Conservation (phyloP, 2,888 invertebrate genomes). For the Salticus scenicus region DNA sequence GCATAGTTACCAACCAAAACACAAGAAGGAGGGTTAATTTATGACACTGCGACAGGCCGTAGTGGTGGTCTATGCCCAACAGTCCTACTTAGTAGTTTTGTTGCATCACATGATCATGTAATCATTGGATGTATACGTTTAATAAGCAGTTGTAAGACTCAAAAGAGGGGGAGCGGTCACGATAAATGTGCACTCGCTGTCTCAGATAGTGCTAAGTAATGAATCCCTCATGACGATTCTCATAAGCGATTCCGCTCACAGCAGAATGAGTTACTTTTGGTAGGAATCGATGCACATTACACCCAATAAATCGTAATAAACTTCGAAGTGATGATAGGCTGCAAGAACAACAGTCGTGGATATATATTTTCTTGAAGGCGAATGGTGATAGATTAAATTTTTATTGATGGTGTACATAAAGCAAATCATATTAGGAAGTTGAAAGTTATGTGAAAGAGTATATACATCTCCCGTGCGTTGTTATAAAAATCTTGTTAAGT, state of each 20-base stretch:
- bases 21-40: conserved; percentile 33
- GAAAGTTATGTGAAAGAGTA: neutral
- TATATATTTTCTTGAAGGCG: neutral
- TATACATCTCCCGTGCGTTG: no score
- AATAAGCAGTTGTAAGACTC: conserved; percentile 50
- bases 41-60: conserved; percentile 38
- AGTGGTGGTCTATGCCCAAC: conserved; percentile 29
- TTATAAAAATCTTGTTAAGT: no score
- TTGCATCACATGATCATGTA: conserved; percentile 20
- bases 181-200: conserved; percentile 5
- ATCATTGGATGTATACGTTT: conserved; percentile 3
- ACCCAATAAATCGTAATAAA: conserved; percentile 12
- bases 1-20: neutral
- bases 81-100: neutral
- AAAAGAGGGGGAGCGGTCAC: conserved; percentile 41
- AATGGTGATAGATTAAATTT: neutral
- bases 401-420: neutral
- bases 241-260: conserved; percentile 11
- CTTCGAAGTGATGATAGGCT: conserved; percentile 6
- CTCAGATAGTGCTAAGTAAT: neutral
- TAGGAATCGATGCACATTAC: conserved; percentile 9
- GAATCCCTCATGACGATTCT: conserved; percentile 14
- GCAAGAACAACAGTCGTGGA: neutral
- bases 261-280: neutral
- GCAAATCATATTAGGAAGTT: neutral